A percentile compares a stretch with the other conserved stretches of the same genome.
These are phyloP conservation scores for Synergus gifuensis DNA, from an alignment of 2,888 invertebrate genomes.

Conservation along the genomic window DNA sequence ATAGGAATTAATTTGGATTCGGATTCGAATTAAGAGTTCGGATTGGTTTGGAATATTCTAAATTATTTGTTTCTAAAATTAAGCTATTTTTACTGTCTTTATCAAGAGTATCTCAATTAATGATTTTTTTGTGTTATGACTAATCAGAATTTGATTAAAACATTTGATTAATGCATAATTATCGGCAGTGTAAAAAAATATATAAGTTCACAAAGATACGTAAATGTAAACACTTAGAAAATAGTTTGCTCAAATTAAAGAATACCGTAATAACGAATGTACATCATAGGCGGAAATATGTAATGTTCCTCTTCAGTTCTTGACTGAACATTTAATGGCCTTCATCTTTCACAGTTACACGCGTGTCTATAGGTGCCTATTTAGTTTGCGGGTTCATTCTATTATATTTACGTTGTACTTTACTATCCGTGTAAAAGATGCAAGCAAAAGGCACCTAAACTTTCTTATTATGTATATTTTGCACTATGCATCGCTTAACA, in stretches of 20 bases:
- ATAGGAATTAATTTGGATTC: no score
- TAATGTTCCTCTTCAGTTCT: background rate
- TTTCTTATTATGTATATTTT: background rate
- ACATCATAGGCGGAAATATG: background rate
- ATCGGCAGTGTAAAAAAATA: background rate
- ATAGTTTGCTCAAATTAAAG: background rate
- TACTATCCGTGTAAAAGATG: conserved; percentile 8
- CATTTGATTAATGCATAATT: background rate
- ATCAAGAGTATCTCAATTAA: no score
- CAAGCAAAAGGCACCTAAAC: conserved; percentile 8
- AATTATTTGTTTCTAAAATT: no score
- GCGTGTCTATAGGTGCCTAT: background rate
- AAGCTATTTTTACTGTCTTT: no score
- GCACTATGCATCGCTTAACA: background rate
- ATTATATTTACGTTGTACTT: conserved; percentile 28
- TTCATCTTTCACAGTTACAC: conserved; percentile 11
- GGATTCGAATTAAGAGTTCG: no score
- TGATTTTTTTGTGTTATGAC: no score
- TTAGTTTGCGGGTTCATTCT: conserved; percentile 28
- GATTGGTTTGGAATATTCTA: no score
- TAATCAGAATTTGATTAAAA: no score
- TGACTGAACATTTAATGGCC: conserved; percentile 11
- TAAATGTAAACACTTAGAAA: background rate
- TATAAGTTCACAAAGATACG: background rate
- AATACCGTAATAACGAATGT: background rate